These are phyloP conservation scores for Psilanteris sp. DNA, from an alignment of 1,140 invertebrate species.

Conservation along the genomic window DNA sequence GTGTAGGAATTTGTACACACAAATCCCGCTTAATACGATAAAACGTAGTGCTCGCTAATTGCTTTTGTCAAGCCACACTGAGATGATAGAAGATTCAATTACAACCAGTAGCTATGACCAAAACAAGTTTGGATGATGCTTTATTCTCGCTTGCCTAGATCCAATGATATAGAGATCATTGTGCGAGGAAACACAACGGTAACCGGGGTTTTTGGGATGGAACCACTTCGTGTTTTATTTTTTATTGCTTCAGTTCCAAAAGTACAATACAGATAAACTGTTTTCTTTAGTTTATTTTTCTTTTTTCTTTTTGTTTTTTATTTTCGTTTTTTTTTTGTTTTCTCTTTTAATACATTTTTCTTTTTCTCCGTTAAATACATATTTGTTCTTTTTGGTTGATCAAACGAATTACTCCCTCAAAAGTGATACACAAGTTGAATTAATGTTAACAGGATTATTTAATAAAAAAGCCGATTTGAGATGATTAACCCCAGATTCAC, in stretches of 20 bases:
- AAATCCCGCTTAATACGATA: conserved; percentile 51
- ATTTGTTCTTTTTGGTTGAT: neutral
- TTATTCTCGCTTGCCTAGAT: conserved; percentile 63
- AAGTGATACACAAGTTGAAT: conserved; percentile 12
- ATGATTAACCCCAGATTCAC: conserved; percentile 7
- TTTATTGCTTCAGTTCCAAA: too few relatives aligned
- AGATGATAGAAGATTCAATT: conserved; percentile 53
- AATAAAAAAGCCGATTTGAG: conserved; percentile 12
- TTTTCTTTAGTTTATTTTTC: too few relatives aligned
- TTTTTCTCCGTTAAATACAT: conserved; percentile 10
- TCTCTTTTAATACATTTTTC: neutral
- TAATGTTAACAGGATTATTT: conserved; percentile 20
- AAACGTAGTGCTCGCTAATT: conserved; percentile 65
- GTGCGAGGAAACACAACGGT: conserved; percentile 35
- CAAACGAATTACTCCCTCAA: conserved; percentile 4
- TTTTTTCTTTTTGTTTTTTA: too few relatives aligned
- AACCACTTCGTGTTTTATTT: conserved; percentile 14
- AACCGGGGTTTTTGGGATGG: conserved; percentile 12
- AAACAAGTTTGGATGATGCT: conserved; percentile 60
- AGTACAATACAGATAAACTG: too few relatives aligned
- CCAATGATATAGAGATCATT: conserved; percentile 50
- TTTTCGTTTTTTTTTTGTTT: conserved; percentile 16
- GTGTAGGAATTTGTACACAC: conserved; percentile 60
- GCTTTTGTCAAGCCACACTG: conserved; percentile 62
- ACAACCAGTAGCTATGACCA: conserved; percentile 46